These are phyloP conservation scores for Sarcophaga peregrina DNA, from an alignment of 1,140 invertebrate genomes.

Conservation along the genomic window DNA sequence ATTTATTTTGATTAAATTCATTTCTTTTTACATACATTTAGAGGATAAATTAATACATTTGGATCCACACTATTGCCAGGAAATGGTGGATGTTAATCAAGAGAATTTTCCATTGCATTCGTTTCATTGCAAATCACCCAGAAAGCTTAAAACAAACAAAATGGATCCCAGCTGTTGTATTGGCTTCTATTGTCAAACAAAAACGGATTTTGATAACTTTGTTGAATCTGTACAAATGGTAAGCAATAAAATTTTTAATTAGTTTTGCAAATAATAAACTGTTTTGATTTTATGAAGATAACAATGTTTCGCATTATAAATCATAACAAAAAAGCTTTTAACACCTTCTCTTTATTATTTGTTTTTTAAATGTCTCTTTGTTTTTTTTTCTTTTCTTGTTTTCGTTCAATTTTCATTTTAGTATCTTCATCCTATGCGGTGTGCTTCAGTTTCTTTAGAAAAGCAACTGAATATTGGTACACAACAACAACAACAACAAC, in stretches of 20 bases:
- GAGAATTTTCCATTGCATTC: slow-evolving; percentile 78
- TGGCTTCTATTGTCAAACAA: slow-evolving; percentile 86
- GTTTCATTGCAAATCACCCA: slow-evolving; percentile 88
- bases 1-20: background rate
- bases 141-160: slow-evolving; percentile 86
- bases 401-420: slow-evolving; percentile 50
- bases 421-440: slow-evolving; percentile 73
- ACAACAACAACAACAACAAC: slow-evolving; percentile 37
- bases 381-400: too few relatives aligned
- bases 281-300: too few relatives aligned
- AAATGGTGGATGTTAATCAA: slow-evolving; percentile 84
- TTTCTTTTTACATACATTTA: slow-evolving; percentile 52
- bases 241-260: slow-evolving; percentile 50
- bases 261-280: background rate
- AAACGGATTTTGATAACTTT: slow-evolving; percentile 82
- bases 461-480: slow-evolving; percentile 39
- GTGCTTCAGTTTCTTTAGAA: slow-evolving; percentile 57
- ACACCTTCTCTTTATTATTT: slow-evolving; percentile 4
- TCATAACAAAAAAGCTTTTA: too few relatives aligned
- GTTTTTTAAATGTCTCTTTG: too few relatives aligned
- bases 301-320: too few relatives aligned
- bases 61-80: slow-evolving; percentile 93
- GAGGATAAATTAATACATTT: slow-evolving; percentile 91
- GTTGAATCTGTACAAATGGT: slow-evolving; percentile 76
- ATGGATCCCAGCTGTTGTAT: slow-evolving; percentile 95